phyloP scores from a whole-genome alignment of 2,888 invertebrate species.

The Leptogaster cylindrica region DNA sequence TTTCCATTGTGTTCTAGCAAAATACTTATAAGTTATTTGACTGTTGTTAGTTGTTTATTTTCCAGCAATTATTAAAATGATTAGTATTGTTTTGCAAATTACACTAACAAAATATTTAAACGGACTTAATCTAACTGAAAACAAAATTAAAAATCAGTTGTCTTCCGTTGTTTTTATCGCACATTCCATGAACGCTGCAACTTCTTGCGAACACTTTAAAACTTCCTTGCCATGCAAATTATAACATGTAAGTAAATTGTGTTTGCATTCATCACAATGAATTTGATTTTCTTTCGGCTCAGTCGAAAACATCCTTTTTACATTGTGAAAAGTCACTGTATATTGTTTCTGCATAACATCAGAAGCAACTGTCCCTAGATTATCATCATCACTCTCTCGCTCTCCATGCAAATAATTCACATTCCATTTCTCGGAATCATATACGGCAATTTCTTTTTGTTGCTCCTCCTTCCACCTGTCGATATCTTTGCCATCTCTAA shows the following conservation, averaged over 20 bases:
- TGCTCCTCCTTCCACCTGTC: too few species aligned
- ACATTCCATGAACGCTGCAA: neutral
- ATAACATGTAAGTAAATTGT: neutral
- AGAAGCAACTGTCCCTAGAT: neutral
- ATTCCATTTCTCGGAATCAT: too few species aligned
- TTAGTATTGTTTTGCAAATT: too few species aligned
- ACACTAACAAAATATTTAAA: too few species aligned
- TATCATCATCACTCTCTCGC: neutral
- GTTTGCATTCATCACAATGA: neutral
- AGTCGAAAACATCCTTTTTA: neutral
- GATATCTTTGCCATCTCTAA: too few species aligned
- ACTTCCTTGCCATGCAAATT: neutral
- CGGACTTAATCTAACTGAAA: too few species aligned
- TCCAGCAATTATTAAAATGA: too few species aligned
- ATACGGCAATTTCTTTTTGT: too few species aligned
- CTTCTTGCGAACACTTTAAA: neutral
- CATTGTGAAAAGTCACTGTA: neutral
- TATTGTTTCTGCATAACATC: neutral
- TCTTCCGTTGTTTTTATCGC: neutral
- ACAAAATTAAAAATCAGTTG: neutral
- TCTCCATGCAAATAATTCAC: too few species aligned
- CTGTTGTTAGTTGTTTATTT: neutral
- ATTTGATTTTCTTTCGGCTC: neutral
- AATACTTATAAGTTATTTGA: neutral
- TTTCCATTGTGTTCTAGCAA: slow-evolving; percentile 51